Conservation (phyloP, 37 sponge, comb jelly and placozoan species). For the Chondrilla cf. caribensis region DNA sequence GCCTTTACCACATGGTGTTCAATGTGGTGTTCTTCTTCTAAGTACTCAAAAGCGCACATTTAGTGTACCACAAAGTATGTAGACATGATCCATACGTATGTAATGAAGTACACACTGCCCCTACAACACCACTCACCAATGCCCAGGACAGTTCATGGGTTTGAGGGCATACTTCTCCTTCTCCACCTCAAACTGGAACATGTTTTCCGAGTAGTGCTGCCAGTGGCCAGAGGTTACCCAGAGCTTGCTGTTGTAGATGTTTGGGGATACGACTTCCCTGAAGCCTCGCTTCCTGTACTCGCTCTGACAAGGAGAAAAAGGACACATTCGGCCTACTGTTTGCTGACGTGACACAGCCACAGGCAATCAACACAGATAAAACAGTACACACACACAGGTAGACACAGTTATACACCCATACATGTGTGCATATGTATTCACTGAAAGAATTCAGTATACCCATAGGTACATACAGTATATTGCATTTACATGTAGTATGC, state of each 20-base stretch:
- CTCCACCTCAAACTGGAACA: slow-evolving; percentile 97
- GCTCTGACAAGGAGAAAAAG: slow-evolving; percentile 9
- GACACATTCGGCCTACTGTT: not conserved
- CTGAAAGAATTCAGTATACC: too few relatives aligned
- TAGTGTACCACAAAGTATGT: too few relatives aligned
- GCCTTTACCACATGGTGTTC: too few relatives aligned
- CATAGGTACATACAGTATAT: too few relatives aligned
- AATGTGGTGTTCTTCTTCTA: too few relatives aligned
- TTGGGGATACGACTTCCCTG: slow-evolving; percentile 96
- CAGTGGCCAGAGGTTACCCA: slow-evolving; percentile 98
- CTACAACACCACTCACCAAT: slow-evolving; percentile 61
- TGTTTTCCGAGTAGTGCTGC: slow-evolving; percentile 98
- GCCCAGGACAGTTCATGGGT: slow-evolving; percentile 99
- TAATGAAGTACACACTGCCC: too few relatives aligned
- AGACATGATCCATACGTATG: too few relatives aligned
- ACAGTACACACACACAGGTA: not conserved
- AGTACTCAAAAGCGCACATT: too few relatives aligned
- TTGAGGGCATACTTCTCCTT: slow-evolving; percentile 95
- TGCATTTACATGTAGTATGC: too few relatives aligned
- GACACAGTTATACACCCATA: too few relatives aligned
- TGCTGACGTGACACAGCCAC: not conserved
- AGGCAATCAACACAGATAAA: not conserved
- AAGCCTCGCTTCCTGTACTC: slow-evolving; percentile 92
- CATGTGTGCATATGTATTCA: too few relatives aligned
- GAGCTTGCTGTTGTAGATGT: slow-evolving; percentile 95